Conservation (phyloP, 2,797 vertebrate genomes). For the Neomorphus geoffroyi region DNA sequence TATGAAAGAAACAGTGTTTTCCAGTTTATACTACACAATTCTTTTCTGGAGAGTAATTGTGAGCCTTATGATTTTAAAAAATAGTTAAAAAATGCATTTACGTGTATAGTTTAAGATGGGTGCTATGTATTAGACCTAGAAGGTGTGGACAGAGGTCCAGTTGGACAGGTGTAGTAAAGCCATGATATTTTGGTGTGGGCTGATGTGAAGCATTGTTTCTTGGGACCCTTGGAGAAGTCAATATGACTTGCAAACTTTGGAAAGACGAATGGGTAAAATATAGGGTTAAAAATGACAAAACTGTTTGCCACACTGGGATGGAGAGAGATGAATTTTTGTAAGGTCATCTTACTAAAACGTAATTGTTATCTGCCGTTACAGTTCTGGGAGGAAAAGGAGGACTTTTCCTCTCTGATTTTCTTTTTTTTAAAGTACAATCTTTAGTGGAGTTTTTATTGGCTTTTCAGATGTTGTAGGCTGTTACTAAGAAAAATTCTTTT, state of each 20-base stretch:
- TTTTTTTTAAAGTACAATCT: not conserved
- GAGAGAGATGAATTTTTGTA: not conserved
- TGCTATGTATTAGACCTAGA: not conserved
- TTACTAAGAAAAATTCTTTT: not conserved
- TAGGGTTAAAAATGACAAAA: not conserved
- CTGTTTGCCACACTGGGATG: not conserved
- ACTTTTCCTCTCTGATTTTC: not conserved
- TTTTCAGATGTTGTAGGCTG: not conserved
- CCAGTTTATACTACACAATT: not conserved
- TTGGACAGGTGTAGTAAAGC: not conserved
- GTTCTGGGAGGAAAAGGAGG: not conserved
- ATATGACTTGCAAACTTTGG: not conserved
- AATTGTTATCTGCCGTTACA: not conserved
- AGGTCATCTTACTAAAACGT: not conserved
- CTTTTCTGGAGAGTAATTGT: not conserved
- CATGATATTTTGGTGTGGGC: not conserved
- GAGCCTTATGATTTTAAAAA: not conserved
- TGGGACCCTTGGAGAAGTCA: not conserved
- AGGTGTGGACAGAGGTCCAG: not conserved
- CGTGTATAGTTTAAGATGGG: not conserved
- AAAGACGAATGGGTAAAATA: not conserved
- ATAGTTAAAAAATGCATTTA: not conserved
- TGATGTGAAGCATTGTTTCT: not conserved
- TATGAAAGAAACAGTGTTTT: not conserved
- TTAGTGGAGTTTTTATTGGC: not conserved